Evolutionary conservation across 2,113 vertebrate species (phyloP).

Genomic region (Nothoprocta perdicaria): DNA sequence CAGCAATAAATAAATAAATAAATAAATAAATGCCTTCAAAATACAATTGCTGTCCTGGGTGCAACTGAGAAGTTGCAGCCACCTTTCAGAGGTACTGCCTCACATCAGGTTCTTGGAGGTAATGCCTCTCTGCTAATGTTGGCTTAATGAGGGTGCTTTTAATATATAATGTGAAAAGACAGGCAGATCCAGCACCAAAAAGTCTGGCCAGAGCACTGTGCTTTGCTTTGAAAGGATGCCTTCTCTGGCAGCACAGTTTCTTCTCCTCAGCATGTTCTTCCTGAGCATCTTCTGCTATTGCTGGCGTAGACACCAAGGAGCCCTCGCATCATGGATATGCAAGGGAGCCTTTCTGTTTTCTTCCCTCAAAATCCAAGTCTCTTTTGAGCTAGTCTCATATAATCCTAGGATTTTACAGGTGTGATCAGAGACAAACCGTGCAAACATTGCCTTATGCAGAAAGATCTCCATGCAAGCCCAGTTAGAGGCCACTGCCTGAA

Average conservation of each 20-base stretch:
- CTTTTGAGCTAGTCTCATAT: neutral
- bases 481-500: neutral
- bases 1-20: neutral
- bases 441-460: constrained; percentile 21
- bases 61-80: neutral
- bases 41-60: neutral
- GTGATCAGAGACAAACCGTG: constrained; percentile 24
- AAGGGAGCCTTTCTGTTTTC: constrained; percentile 12
- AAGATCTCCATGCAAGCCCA: constrained; percentile 34
- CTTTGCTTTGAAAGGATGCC: neutral
- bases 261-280: neutral
- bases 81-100: neutral
- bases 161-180: neutral
- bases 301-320: neutral
- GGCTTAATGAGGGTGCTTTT: neutral
- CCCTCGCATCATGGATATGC: neutral
- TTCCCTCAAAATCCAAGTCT: neutral
- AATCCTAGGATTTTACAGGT: constrained; percentile 6
- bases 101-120: neutral
- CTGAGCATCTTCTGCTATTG: constrained; percentile 6
- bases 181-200: neutral
- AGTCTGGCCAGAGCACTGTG: neutral
- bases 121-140: neutral
- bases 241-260: neutral
- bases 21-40: neutral